Conservation (phyloP, 2,113 vertebrate species). For the Lucifuga dentata region DNA sequence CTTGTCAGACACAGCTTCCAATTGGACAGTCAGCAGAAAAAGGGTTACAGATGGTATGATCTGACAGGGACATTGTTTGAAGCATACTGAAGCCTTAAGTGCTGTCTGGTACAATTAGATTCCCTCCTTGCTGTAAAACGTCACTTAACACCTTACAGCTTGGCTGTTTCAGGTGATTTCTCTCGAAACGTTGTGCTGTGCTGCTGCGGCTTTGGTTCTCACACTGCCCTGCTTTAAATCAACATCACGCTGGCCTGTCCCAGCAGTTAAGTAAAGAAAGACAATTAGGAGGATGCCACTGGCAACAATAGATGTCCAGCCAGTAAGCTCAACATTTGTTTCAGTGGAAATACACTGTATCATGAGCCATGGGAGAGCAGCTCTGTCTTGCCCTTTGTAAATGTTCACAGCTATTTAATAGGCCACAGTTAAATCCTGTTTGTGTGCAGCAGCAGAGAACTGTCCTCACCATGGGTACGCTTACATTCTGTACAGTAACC, state of each 20-base stretch:
- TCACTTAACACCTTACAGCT: slow-evolving; percentile 7
- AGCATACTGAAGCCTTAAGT: background rate
- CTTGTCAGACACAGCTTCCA: too few species aligned
- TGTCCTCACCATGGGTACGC: background rate
- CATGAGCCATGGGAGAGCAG: slow-evolving; percentile 10
- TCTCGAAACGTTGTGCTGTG: background rate
- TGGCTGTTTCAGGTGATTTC: slow-evolving; percentile 5
- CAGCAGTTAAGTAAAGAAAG: slow-evolving; percentile 17
- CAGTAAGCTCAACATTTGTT: slow-evolving; percentile 30
- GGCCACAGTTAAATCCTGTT: slow-evolving; percentile 25
- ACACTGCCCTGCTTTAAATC: slow-evolving; percentile 45
- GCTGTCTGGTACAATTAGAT: slow-evolving; percentile 4
- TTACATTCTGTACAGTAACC: slow-evolving; percentile 6
- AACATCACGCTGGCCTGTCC: slow-evolving; percentile 8
- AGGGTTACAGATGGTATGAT: too few species aligned
- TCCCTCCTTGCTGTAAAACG: background rate
- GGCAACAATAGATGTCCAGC: slow-evolving; percentile 9
- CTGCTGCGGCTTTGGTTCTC: slow-evolving; percentile 7
- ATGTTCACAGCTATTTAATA: slow-evolving; percentile 19
- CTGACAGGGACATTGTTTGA: too few species aligned
- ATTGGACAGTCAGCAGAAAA: too few species aligned
- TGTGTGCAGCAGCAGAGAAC: slow-evolving; percentile 32
- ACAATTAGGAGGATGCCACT: slow-evolving; percentile 24
- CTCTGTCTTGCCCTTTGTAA: slow-evolving; percentile 33
- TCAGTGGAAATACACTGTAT: slow-evolving; percentile 30